Percentiles rank a stretch among this genome's conserved stretches.
Evolutionary conservation across 2,888 invertebrate genomes (phyloP).

Genomic region (Stenichneumon culpator): DNA sequence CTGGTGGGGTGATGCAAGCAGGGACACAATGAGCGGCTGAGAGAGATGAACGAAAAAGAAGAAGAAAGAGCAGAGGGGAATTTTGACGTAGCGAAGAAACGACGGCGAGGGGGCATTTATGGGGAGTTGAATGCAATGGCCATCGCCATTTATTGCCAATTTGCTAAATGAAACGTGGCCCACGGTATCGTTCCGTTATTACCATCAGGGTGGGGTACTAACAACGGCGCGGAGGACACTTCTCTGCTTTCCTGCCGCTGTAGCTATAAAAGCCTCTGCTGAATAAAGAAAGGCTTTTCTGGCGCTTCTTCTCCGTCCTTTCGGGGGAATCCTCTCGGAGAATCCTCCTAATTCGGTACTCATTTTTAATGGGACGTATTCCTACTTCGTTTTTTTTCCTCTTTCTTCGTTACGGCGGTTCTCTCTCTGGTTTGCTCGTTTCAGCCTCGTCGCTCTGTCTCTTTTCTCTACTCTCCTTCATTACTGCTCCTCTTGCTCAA

Average conservation of each 20-base stretch:
- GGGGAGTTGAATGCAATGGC: constrained; percentile 78
- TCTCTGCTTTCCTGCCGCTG: constrained; percentile 18
- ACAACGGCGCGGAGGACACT: constrained; percentile 34
- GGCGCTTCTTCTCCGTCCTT: constrained; percentile 33
- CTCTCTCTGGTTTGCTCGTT: constrained; percentile 4
- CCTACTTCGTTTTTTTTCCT: constrained; percentile 1
- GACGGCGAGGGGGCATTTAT: constrained; percentile 72
- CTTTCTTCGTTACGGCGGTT: constrained; percentile 15
- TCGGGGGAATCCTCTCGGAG: constrained; percentile 27
- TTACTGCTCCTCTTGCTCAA: neutral
- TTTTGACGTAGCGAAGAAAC: constrained; percentile 40
- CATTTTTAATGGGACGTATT: constrained; percentile 58
- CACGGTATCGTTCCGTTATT: constrained; percentile 80
- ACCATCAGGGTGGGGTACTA: constrained; percentile 64
- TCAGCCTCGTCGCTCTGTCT: neutral
- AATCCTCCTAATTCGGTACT: constrained; percentile 60
- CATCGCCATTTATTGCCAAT: constrained; percentile 84
- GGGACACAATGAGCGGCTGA: constrained; percentile 4
- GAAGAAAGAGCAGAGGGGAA: constrained; percentile 26
- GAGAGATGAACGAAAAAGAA: constrained; percentile 24
- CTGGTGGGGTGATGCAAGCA: neutral
- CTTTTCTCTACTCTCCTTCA: neutral
- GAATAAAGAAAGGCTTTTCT: constrained; percentile 9
- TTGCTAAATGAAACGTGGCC: constrained; percentile 84
- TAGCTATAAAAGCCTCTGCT: neutral